Evolutionary conservation across 2,797 vertebrate genomes (phyloP).

Genomic region (Acanthurus leucopareius): DNA sequence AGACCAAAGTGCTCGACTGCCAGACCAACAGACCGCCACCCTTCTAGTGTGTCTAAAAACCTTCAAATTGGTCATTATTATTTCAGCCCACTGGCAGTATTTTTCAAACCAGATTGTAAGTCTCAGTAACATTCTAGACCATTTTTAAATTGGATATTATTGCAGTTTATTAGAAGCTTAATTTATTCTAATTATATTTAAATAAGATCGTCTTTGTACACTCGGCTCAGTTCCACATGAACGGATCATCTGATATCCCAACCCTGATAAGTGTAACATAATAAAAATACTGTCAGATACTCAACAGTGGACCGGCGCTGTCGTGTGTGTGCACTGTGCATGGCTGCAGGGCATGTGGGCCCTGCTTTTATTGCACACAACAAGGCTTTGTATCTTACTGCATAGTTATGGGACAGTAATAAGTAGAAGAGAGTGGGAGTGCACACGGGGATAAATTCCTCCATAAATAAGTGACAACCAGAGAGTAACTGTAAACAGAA

Average conservation of each 20-base stretch:
- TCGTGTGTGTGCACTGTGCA: slow-evolving; percentile 44
- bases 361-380: slow-evolving; percentile 72
- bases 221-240: slow-evolving; percentile 55
- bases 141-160: slow-evolving; percentile 24
- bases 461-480: slow-evolving; percentile 77
- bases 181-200: slow-evolving; percentile 58
- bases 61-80: slow-evolving; percentile 15
- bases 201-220: slow-evolving; percentile 45
- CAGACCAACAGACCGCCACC: not conserved
- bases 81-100: slow-evolving; percentile 12
- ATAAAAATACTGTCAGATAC: slow-evolving; percentile 39
- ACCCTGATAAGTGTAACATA: slow-evolving; percentile 53
- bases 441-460: slow-evolving; percentile 76
- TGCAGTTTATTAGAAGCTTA: slow-evolving; percentile 13
- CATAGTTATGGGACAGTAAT: slow-evolving; percentile 76
- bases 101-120: slow-evolving; percentile 23
- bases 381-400: slow-evolving; percentile 71
- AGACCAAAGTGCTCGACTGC: not conserved
- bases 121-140: slow-evolving; percentile 19
- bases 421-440: slow-evolving; percentile 65
- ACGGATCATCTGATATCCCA: slow-evolving; percentile 48
- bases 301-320: slow-evolving; percentile 35
- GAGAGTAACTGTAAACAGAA: slow-evolving; percentile 68
- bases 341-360: slow-evolving; percentile 60
- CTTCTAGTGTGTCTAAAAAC: not conserved